These are phyloP conservation scores for Apotomis betuletana DNA, from an alignment of 2,888 invertebrate species.

Conservation along the genomic window DNA sequence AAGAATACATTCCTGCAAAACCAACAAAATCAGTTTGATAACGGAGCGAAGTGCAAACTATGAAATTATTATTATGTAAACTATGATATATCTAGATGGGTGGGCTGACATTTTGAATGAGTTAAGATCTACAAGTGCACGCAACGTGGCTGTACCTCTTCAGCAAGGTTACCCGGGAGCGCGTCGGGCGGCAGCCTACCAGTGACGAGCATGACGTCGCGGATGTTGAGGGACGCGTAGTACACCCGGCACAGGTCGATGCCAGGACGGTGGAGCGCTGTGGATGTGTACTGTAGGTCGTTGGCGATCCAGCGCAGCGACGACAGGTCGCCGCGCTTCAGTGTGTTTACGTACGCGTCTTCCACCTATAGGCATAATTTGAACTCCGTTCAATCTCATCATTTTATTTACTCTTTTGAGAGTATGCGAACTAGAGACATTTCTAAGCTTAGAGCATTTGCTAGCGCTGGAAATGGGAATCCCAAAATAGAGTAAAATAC, in stretches of 20 bases:
- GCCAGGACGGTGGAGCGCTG: conserved; percentile 68
- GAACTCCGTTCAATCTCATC: too few relatives aligned
- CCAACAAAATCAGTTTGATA: neutral
- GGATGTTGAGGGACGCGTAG: conserved; percentile 98
- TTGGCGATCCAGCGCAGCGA: conserved; percentile 97
- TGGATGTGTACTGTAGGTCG: conserved; percentile 59
- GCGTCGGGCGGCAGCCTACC: conserved; percentile 99
- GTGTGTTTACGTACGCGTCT: conserved; percentile 97
- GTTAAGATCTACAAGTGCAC: too few relatives aligned
- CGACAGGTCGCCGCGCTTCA: conserved; percentile 96
- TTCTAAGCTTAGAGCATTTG: too few relatives aligned
- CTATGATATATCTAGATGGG: too few relatives aligned
- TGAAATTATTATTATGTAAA: too few relatives aligned
- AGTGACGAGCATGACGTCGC: conserved; percentile 98
- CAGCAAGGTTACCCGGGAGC: conserved; percentile 93
- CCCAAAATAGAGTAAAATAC: too few relatives aligned
- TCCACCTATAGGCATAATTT: conserved; percentile 82
- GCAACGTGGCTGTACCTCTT: conserved; percentile 67
- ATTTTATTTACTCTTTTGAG: too few relatives aligned
- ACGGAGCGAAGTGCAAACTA: too few relatives aligned
- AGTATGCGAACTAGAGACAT: too few relatives aligned
- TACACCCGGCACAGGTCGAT: conserved; percentile 92
- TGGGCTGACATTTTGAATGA: too few relatives aligned
- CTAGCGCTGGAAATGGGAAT: too few relatives aligned
- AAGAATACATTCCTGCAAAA: conserved; percentile 92